Percentiles rank a stretch among this genome's conserved stretches.
phyloP scores from a whole-genome alignment of 2,113 vertebrate species.

The Grallaria varia region DNA sequence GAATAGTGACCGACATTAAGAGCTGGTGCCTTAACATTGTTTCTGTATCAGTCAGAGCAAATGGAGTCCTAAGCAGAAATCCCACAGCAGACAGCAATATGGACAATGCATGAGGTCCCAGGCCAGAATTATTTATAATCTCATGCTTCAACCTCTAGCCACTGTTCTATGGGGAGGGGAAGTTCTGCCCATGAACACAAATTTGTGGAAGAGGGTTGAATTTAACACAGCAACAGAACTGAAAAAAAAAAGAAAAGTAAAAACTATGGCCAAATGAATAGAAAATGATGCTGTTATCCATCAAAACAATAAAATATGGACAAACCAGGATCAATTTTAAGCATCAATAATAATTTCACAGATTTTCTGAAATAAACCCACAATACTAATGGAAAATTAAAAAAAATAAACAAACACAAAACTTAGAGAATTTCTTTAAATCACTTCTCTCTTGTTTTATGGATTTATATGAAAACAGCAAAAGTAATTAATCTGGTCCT shows the following conservation, averaged over 20 bases:
- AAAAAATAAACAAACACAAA: neutral
- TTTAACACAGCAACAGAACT: neutral
- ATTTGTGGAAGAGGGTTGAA: neutral
- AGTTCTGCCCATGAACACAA: neutral
- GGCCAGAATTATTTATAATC: neutral
- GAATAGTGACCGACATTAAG: neutral
- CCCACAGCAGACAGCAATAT: fast-evolving
- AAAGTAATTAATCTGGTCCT: neutral
- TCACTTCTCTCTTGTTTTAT: neutral
- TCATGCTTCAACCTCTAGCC: neutral
- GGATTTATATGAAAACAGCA: neutral
- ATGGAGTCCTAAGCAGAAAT: neutral
- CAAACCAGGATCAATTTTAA: neutral
- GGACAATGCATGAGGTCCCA: neutral
- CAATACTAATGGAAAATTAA: neutral
- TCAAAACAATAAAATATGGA: neutral
- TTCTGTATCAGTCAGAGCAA: neutral
- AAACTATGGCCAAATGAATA: neutral
- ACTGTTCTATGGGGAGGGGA: neutral
- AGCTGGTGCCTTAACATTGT: neutral
- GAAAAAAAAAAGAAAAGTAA: neutral
- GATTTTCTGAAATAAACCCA: neutral
- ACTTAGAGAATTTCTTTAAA: neutral
- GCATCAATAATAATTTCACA: neutral
- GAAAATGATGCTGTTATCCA: neutral